Evolutionary conservation across 1,140 invertebrate genomes (phyloP), one percentile per base, ranked within the genome.

Genomic region (Lepidotrigona ventralis): DNA sequence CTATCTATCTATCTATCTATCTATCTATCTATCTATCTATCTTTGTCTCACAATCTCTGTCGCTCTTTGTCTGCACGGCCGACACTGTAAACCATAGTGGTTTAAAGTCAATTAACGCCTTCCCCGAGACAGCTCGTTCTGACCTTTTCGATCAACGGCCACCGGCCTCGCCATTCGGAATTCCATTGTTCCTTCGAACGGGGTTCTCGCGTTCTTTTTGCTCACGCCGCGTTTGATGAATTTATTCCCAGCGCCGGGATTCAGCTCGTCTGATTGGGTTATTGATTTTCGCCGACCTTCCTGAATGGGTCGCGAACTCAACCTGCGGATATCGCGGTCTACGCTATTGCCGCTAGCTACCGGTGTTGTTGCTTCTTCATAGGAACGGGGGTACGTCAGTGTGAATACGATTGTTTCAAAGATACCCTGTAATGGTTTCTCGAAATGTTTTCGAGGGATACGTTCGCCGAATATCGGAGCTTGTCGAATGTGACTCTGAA

Each of bases 71-170:
- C 15, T 19, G 33, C 63, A 69, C 79, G 39, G 58, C 75, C 56
- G 83, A 88, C 72, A 76, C 86, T 83, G 83, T 85, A 88, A 88
- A 88, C 76, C 79, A 79, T 66, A 54, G 86, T 63, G 86, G 86
- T 88, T 88, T 88, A 85, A 85, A 83, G 79, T 74, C 83, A 88
- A 88, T 88, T 88, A 88, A 83, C 86, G 76, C 86, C 80, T 87
- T 78, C 82, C 82, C 56, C 68, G 78, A 79, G 69, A 81, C 86
- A 74, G 83, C 64, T 84, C 73, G 76, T 80, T 85, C 75, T 78
- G 77, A 76, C 68, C 83, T 87, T 79, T 69, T 76, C 84, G 73
- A 85, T 69, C 72, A 76, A 33, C 66, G 64, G 53, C 33, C 33
- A 75, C 73, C 17, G n/a, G n/a, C n/a, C n/a, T n/a, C n/a, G n/a